A percentile compares a stretch with the other conserved stretches of the same genome.
phyloP scores from a whole-genome alignment of 2,888 invertebrate species.

The Leucania comma region DNA sequence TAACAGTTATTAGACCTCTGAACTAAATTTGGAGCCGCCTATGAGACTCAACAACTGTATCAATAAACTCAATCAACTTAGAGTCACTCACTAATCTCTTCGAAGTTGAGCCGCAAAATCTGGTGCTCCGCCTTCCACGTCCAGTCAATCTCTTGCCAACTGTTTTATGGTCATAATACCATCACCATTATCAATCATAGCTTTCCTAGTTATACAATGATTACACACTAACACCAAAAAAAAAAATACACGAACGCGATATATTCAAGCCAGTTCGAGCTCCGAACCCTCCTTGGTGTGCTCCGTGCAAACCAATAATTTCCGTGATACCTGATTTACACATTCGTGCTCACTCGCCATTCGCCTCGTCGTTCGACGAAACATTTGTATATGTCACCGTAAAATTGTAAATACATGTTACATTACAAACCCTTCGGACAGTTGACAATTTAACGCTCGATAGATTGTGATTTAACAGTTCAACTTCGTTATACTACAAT shows the following conservation, averaged over 20 bases:
- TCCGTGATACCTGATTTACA: background rate
- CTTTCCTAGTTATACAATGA: background rate
- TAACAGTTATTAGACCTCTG: no score
- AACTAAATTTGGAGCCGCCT: no score
- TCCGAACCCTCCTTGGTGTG: background rate
- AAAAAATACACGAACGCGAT: constrained; percentile 18
- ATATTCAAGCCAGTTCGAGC: constrained; percentile 24
- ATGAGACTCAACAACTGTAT: no score
- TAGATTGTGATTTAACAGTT: no score
- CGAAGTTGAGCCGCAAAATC: no score
- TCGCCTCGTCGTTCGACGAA: no score
- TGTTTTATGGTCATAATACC: background rate
- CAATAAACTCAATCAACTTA: background rate
- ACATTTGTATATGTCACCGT: no score
- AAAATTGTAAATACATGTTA: no score
- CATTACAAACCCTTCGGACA: no score
- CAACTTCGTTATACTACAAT: no score
- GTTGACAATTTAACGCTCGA: no score
- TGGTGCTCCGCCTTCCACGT: background rate
- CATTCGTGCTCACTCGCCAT: no score
- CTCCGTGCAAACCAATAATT: constrained; percentile 5
- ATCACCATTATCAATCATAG: background rate
- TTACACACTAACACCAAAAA: background rate
- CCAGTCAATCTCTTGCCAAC: background rate
- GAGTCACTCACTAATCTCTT: background rate